Conservation (phyloP, 2,888 invertebrate genomes). For the Amblyjoppa fuscipennis region DNA sequence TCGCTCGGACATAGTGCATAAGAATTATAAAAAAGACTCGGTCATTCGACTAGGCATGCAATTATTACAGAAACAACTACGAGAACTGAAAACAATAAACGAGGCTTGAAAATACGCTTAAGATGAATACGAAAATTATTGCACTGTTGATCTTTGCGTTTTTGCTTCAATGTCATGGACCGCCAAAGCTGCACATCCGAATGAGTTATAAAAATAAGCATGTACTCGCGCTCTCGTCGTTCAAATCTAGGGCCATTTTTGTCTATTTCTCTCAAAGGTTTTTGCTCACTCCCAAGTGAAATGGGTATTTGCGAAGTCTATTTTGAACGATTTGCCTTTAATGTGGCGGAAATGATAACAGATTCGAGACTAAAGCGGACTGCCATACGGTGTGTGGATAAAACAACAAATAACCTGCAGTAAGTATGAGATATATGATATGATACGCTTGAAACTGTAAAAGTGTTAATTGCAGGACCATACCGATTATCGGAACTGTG, state of each 20-base stretch:
- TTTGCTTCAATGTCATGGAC: too few species aligned
- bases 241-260: neutral
- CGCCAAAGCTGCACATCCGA: too few species aligned
- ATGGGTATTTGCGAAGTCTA: neutral
- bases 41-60: too few species aligned
- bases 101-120: neutral
- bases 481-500: too few species aligned
- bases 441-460: too few species aligned
- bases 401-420: neutral
- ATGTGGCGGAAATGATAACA: conserved; percentile 62
- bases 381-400: conserved; percentile 62
- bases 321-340: conserved; percentile 45
- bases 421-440: too few species aligned
- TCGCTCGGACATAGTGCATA: too few species aligned
- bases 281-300: neutral
- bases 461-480: too few species aligned
- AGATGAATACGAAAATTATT: neutral
- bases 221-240: too few species aligned
- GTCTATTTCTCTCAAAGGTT: neutral
- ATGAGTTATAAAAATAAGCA: too few species aligned
- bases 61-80: neutral
- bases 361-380: neutral
- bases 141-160: neutral
- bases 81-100: neutral
- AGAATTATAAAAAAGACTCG: too few species aligned